These are phyloP conservation scores for Brenthis hecate DNA, from an alignment of 2,888 invertebrate species.

Conservation along the genomic window DNA sequence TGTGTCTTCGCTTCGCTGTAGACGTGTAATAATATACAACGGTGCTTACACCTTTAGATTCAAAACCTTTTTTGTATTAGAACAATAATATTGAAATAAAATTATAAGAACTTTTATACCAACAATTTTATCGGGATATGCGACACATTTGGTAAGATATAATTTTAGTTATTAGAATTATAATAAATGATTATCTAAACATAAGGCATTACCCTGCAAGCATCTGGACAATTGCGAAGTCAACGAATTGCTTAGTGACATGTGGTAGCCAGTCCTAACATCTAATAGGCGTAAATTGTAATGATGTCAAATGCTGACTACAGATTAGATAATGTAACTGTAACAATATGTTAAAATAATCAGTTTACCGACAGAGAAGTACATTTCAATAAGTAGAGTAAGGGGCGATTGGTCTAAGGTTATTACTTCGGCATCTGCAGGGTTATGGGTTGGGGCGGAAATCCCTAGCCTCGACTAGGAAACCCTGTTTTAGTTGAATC, in stretches of 20 bases:
- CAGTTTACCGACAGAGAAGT: background rate
- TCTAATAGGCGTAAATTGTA: slow-evolving; percentile 20
- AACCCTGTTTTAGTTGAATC: slow-evolving; percentile 55
- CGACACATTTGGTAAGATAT: slow-evolving; percentile 39
- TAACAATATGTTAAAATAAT: background rate
- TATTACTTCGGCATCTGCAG: slow-evolving; percentile 57
- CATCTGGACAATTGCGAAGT: slow-evolving; percentile 72
- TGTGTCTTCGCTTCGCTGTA: slow-evolving; percentile 80
- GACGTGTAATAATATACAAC: slow-evolving; percentile 68
- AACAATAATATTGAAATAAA: slow-evolving; percentile 19
- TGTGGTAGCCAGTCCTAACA: slow-evolving; percentile 69
- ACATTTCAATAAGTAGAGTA: slow-evolving; percentile 35
- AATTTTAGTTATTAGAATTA: slow-evolving; percentile 17
- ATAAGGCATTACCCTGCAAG: slow-evolving; percentile 60
- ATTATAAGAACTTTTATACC: slow-evolving; percentile 13
- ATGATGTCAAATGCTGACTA: slow-evolving; percentile 15
- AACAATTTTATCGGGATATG: slow-evolving; percentile 24
- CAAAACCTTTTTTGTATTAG: slow-evolving; percentile 29
- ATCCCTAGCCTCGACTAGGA: slow-evolving; percentile 50
- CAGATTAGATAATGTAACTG: background rate
- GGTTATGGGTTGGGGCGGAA: slow-evolving; percentile 55
- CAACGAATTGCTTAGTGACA: slow-evolving; percentile 64
- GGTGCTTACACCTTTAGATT: slow-evolving; percentile 63
- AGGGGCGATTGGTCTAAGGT: slow-evolving; percentile 47
- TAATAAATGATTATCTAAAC: slow-evolving; percentile 22